Evolutionary conservation across 2,888 invertebrate species (phyloP), one percentile per base, ranked within the genome.

Genomic region (Spialia ferax): DNA sequence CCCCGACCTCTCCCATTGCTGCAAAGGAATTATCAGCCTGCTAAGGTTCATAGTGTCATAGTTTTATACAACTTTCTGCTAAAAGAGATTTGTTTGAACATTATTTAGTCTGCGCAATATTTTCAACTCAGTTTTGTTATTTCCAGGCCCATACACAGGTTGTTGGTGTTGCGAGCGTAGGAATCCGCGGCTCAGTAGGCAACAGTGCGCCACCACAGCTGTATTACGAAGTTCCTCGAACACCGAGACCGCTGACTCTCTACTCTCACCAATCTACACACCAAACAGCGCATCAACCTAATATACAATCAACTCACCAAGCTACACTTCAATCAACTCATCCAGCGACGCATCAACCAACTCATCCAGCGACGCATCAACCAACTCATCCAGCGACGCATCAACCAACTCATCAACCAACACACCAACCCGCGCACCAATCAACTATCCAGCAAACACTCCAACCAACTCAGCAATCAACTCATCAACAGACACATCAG

Each of bases 11-110:
- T 94, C 69, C 93, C 94, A 0, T 78, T 94, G 6, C 73, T 94
- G 29, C 93, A 93, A 71, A 81, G 93, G 62, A 94, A 93, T 76
- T 94, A 92, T 69, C 94, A 92, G 68, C 91, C 93, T 1, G 79
- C 91, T 18, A 94, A 94, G 86, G 94, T 42, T 32, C 10, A 10
- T 15, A 13, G n/a, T n/a, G n/a, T n/a, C n/a, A 35, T 35, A 38
- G 29, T 8, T 29, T 29, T 8, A 29, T 7, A 3, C 29, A 29
- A 29, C 29, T 29, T 29, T 2, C 4, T 15, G 15, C 42, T 42
- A 5, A 15, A 15, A 15, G 2, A 4, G 3, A 42, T n/a, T 42
- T 42, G 42, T 42, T 15, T 42, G 1, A 15, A 15, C 38, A 38
- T 4, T 8, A 38, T 13, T 38, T 38, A 26, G 5, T 26, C 3